Evolutionary conservation across 1,140 invertebrate genomes (phyloP).

Genomic region (Trachymyrmex cornetzi): DNA sequence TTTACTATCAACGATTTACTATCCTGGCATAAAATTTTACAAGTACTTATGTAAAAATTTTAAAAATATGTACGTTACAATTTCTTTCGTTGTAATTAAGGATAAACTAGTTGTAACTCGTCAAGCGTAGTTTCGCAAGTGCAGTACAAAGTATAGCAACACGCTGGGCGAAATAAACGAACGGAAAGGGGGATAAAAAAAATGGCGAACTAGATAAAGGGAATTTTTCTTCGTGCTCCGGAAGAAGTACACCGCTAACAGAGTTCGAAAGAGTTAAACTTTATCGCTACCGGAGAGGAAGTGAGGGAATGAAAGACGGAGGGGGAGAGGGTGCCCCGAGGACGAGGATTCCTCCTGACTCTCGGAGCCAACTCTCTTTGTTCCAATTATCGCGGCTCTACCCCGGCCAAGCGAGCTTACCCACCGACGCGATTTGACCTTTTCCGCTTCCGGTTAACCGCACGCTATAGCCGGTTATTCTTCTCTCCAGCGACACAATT

Average conservation of each 20-base stretch:
- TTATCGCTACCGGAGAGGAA: constrained; percentile 66
- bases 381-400: constrained; percentile 79
- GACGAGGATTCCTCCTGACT: constrained; percentile 66
- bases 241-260: constrained; percentile 70
- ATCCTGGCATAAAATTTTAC: background rate
- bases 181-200: constrained; percentile 54
- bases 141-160: constrained; percentile 34
- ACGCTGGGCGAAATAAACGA: constrained; percentile 16
- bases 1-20: background rate
- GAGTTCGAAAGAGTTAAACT: constrained; percentile 78
- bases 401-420: constrained; percentile 67
- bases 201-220: constrained; percentile 63
- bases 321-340: constrained; percentile 21
- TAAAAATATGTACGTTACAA: background rate
- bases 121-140: constrained; percentile 33
- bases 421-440: constrained; percentile 76
- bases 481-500: constrained; percentile 68
- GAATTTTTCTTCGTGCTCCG: constrained; percentile 69
- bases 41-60: background rate
- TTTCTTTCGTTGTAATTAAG: constrained; percentile 31
- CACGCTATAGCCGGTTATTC: constrained; percentile 71
- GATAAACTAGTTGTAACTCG: constrained; percentile 31
- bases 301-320: constrained; percentile 40
- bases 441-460: constrained; percentile 77
- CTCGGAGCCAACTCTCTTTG: constrained; percentile 77